These are phyloP conservation scores for Drosophila pseudoananassae DNA, from an alignment of 1,140 invertebrate genomes.

Conservation along the genomic window DNA sequence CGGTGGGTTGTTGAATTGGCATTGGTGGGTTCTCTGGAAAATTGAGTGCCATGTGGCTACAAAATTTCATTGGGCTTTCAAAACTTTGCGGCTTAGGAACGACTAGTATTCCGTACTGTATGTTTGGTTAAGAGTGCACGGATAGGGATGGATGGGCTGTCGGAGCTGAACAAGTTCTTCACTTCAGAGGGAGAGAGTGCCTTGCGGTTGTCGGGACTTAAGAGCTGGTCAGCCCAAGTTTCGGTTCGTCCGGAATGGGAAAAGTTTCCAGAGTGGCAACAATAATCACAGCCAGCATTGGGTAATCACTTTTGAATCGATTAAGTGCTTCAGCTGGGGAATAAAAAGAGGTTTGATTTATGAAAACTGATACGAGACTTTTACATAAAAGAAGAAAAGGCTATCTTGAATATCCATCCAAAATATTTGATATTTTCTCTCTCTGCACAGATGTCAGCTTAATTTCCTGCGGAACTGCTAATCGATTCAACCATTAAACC, in stretches of 20 bases:
- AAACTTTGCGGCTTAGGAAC: slow-evolving; percentile 67
- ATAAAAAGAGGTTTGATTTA: neutral
- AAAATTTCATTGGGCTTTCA: slow-evolving; percentile 78
- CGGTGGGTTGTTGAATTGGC: slow-evolving; percentile 31
- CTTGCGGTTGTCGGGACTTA: slow-evolving; percentile 13
- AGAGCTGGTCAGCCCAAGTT: slow-evolving; percentile 17
- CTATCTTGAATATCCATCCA: too few species aligned
- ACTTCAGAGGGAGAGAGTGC: slow-evolving; percentile 12
- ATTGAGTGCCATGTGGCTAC: slow-evolving; percentile 75
- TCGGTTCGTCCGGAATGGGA: slow-evolving; percentile 3
- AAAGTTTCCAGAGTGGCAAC: slow-evolving; percentile 34
- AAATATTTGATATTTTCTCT: neutral
- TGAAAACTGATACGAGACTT: neutral
- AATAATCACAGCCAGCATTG: slow-evolving; percentile 45
- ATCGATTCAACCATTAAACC: slow-evolving; percentile 33
- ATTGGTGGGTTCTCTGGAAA: slow-evolving; percentile 57
- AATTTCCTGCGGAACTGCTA: slow-evolving; percentile 25
- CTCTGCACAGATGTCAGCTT: neutral
- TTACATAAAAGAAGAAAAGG: neutral
- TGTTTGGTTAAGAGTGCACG: slow-evolving; percentile 11
- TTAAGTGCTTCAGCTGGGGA: slow-evolving; percentile 9
- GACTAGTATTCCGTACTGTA: slow-evolving; percentile 11
- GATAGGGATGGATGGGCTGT: slow-evolving; percentile 23
- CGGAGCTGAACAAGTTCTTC: slow-evolving; percentile 28
- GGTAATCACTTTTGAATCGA: slow-evolving; percentile 43